Evolutionary conservation across 1,140 invertebrate species (phyloP), one percentile per base, ranked within the genome.

Genomic region (Drosophila orosa): DNA sequence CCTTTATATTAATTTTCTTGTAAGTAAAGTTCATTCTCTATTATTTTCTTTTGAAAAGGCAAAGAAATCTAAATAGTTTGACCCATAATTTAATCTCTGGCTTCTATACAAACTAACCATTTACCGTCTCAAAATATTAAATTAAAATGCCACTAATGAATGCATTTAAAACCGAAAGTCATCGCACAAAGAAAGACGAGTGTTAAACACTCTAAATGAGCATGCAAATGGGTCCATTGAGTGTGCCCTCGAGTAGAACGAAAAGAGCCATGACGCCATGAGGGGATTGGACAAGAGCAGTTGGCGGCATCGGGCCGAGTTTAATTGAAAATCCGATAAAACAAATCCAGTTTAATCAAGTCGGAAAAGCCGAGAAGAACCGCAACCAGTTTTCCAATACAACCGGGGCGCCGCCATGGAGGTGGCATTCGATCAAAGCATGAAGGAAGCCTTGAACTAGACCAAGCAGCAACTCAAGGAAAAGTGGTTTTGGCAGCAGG

Each of bases 251-350:
- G 50, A 76, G 74, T 73, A 72, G 75, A 86, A 86, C 80, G 42
- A 44, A 50, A 59, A 59, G 54, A 59, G 54, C 29, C 15, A 48
- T 42, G 61, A 58, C 61, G 39, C 61, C 37, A 13, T 6, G 29
- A 12, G 17, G 29, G 17, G 12, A n/a, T 27, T 27, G 12, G 39
- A n/a, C 48, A 27, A 8, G 19, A 29, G 27, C 27, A 42, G 17
- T 15, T 33, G 31, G 55, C 15, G 12, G 7, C 29, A 13, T 10
- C 17, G 13, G 19, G 19, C 29, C 6, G 31, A 44, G 55, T 55
- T 73, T 83, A 77, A 84, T 84, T 80, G 62, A 84, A 84, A 63
- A 25, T 44, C 54, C 61, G 71, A 78, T 83, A 61, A 58, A 57
- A 22, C 40, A 61, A 83, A 83, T 76, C 66, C 47, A 75, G 61